Base-by-base conservation (phyloP, 1,140 invertebrate species). In the Drosophila pruinosa region DNA sequence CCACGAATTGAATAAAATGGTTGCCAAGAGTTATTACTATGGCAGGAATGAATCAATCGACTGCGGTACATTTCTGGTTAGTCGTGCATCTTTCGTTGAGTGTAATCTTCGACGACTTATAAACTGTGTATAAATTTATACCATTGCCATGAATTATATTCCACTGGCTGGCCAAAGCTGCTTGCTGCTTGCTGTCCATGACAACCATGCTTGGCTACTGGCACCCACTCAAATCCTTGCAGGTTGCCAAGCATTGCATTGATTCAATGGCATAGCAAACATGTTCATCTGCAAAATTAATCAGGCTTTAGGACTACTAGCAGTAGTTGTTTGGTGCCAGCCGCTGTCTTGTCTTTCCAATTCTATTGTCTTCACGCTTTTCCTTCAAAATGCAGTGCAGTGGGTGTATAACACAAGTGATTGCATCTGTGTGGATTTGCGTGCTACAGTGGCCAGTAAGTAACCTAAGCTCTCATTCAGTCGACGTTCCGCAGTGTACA, bases 261-360 rank as follows among this genome's bases (percentile, higher is more conserved):
- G n/a, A 64, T 56, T 43, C 50, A 64, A 56, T 54, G 22, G 22
- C 28, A 52, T 10, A 24, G 34, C 15, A 15, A 56, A 56, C 34
- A 36, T 63, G 47, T 45, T 54, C 53, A 45, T 12, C 52, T 58
- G 52, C 31, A 38, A 52, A 71, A 71, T 65, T 65, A 64, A 65
- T 71, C 68, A 57, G 62, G 36, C 28, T 48, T 57, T 52, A 2
- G 15, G 48, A 36, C 31, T 39, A 58, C 28, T 43, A 45, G 48
- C 6, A 12, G 45, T 5, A 3, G 21, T 28, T 34, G 50, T 5
- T 43, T 15, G 24, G 45, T 48, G 45, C 15, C 41, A 43, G 41
- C 41, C 22, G 41, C 19, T 19, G 19, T 22, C 8, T n/a, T 22
- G 21, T n/a, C 21, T 45, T 45, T 45, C 4, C n/a, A 12, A 54